Evolutionary conservation across 2,797 vertebrate genomes (phyloP).

Genomic region (Paratrypauchen microcephalus): DNA sequence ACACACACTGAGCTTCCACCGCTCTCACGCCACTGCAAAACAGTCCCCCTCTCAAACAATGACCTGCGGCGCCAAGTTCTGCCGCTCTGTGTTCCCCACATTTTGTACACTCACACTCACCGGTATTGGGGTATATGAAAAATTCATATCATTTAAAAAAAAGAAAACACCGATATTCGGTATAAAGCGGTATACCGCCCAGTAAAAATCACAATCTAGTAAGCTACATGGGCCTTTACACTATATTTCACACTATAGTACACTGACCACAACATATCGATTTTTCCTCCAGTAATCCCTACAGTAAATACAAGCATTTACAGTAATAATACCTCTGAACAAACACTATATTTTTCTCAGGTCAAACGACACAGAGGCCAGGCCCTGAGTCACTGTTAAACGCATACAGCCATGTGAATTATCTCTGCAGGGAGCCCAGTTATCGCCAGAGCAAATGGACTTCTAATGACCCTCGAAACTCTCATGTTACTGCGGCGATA

Average conservation of each 20-base stretch:
- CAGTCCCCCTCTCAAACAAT: too few relatives aligned
- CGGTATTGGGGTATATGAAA: too few relatives aligned
- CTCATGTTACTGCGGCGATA: constrained; percentile 28
- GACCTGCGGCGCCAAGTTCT: too few relatives aligned
- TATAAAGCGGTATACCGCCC: too few relatives aligned
- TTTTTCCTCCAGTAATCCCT: background rate
- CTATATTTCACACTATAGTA: background rate
- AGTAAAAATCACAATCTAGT: too few relatives aligned
- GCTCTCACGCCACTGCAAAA: too few relatives aligned
- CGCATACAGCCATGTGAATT: constrained; percentile 36
- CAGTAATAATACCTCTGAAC: background rate
- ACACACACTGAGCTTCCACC: too few relatives aligned
- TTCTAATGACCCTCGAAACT: constrained; percentile 33
- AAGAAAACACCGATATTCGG: too few relatives aligned
- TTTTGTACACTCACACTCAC: too few relatives aligned
- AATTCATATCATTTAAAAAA: too few relatives aligned
- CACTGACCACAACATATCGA: background rate
- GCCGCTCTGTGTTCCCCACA: too few relatives aligned
- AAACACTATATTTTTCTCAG: background rate
- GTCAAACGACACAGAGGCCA: background rate
- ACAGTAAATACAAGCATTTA: background rate
- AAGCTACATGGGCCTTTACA: too few relatives aligned
- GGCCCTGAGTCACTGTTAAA: constrained; percentile 34
- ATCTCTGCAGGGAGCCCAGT: constrained; percentile 27
- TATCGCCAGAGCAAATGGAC: constrained; percentile 29